Conservation (phyloP, 2,797 vertebrate species). For the Sebastiscus tertius region DNA sequence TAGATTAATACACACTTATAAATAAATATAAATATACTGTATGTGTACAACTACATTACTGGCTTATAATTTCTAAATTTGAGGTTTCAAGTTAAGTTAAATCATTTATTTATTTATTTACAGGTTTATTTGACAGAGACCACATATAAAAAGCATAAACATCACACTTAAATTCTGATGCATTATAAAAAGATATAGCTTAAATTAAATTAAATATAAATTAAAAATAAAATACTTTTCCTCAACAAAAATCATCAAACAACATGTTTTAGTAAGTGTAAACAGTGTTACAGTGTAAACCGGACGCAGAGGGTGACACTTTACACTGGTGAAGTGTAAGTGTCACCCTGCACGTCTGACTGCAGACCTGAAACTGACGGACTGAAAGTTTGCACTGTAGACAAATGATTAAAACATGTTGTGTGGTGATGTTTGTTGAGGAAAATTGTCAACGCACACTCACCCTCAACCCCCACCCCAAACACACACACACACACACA, state of each 20-base stretch:
- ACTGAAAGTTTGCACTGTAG: background rate
- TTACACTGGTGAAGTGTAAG: background rate
- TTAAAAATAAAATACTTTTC: too few relatives aligned
- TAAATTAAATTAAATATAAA: too few relatives aligned
- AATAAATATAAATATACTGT: too few relatives aligned
- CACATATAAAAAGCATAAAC: too few relatives aligned
- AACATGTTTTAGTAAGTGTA: too few relatives aligned
- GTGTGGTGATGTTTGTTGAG: constrained; percentile 20
- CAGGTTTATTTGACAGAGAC: too few relatives aligned
- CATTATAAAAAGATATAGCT: too few relatives aligned
- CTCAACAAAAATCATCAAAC: too few relatives aligned
- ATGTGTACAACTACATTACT: background rate
- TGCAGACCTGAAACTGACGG: constrained; percentile 12
- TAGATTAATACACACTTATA: background rate
- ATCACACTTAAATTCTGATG: too few relatives aligned
- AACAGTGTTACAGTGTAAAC: too few relatives aligned
- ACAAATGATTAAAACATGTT: constrained; percentile 23
- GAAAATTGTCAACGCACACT: constrained; percentile 3
- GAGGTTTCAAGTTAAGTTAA: background rate
- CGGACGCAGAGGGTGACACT: background rate
- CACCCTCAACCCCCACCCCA: background rate
- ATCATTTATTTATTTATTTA: too few relatives aligned
- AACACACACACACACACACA: background rate
- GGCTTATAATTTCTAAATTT: background rate
- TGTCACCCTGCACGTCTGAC: background rate